These are phyloP conservation scores for Cephus pulcher DNA, from an alignment of 2,888 invertebrate genomes.

Conservation along the genomic window DNA sequence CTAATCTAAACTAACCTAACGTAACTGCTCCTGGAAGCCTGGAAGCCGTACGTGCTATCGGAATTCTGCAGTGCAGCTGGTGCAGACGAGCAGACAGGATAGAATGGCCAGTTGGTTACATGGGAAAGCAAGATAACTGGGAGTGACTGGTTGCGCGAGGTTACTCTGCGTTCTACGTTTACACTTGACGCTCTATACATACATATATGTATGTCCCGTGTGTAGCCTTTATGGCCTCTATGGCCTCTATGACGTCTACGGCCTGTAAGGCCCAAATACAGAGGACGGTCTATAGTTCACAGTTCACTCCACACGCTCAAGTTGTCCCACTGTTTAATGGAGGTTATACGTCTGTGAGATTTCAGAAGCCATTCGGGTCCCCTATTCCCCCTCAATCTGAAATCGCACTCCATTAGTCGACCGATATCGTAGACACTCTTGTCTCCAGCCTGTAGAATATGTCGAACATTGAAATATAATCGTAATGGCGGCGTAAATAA, in stretches of 20 bases:
- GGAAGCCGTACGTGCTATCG: conserved; percentile 37
- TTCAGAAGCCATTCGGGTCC: neutral
- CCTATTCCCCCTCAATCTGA: neutral
- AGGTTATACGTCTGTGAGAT: neutral
- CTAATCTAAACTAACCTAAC: neutral
- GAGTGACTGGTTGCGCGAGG: conserved; percentile 57
- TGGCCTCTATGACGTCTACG: no score
- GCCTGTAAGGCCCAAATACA: neutral
- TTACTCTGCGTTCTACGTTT: conserved; percentile 31
- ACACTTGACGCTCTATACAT: neutral
- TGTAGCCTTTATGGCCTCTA: neutral
- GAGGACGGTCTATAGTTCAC: neutral
- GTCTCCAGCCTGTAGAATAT: neutral
- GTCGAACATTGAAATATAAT: neutral
- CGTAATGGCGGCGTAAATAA: neutral
- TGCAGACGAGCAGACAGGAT: conserved; percentile 33
- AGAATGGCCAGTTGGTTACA: conserved; percentile 32
- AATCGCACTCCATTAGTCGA: neutral
- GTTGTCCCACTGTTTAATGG: neutral
- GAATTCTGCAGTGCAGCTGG: conserved; percentile 60
- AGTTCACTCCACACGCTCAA: no score
- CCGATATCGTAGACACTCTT: neutral
- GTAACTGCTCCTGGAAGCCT: neutral
- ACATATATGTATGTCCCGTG: neutral
- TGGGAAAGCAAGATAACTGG: conserved; percentile 63